phyloP scores from a whole-genome alignment of 2,888 invertebrate genomes.

The Orthonevra nobilis region DNA sequence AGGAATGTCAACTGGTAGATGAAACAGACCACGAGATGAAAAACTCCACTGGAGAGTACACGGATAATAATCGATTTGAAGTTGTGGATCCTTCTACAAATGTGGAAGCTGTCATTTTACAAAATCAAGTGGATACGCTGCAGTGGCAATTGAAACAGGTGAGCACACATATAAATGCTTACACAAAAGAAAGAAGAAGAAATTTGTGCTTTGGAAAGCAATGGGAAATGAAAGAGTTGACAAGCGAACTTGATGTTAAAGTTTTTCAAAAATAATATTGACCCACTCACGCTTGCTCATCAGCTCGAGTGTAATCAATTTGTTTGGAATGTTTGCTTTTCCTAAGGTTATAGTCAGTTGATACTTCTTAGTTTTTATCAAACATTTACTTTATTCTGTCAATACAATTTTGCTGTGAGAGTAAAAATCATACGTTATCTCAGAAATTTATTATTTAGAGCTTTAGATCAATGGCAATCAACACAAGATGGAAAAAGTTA shows the following conservation, averaged over 20 bases:
- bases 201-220: not conserved
- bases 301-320: no score
- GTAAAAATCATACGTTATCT: no score
- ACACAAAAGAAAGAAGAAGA: not conserved
- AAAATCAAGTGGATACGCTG: constrained; percentile 85
- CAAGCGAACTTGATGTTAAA: constrained; percentile 13
- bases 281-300: no score
- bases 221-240: constrained; percentile 71
- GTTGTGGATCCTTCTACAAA: constrained; percentile 73
- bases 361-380: no score
- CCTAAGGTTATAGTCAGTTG: no score
- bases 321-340: no score
- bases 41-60: constrained; percentile 39
- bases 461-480: no score
- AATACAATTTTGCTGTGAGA: no score
- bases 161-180: constrained; percentile 73
- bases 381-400: no score
- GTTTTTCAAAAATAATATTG: not conserved
- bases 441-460: no score
- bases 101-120: constrained; percentile 83
- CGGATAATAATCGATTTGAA: constrained; percentile 62
- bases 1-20: constrained; percentile 69
- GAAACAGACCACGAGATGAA: constrained; percentile 58
- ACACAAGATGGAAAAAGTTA: no score
- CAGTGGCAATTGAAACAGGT: constrained; percentile 88